These are phyloP conservation scores for Sitta europaea DNA, from an alignment of 2,113 vertebrate genomes.

Conservation along the genomic window DNA sequence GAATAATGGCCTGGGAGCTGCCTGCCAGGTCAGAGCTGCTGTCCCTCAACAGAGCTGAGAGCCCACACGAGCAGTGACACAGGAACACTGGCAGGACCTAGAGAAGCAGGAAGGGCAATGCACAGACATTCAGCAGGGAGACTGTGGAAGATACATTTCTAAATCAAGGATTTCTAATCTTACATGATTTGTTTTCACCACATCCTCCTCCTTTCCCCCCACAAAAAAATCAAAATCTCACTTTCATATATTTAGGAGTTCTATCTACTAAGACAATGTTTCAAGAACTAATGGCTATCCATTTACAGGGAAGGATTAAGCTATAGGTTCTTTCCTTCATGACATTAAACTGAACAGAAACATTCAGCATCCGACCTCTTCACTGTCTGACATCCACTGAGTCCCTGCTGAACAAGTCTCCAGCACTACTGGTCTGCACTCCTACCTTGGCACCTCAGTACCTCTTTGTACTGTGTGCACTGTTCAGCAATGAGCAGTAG, in stretches of 20 bases:
- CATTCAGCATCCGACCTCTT: background rate
- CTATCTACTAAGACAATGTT: background rate
- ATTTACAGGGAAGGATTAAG: background rate
- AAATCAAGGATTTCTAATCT: background rate
- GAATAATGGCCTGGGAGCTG: background rate
- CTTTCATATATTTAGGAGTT: background rate
- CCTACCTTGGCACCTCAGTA: background rate
- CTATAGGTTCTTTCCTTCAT: background rate
- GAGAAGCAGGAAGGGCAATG: background rate
- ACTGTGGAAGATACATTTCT: background rate
- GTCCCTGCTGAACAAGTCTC: background rate
- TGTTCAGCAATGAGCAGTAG: accelerated
- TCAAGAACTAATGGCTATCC: background rate
- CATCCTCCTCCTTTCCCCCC: accelerated
- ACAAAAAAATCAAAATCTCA: background rate
- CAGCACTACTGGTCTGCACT: background rate
- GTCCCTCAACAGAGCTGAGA: background rate
- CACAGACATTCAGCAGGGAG: background rate
- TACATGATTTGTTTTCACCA: background rate
- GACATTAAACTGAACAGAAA: background rate
- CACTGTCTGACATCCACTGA: background rate
- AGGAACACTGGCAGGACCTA: background rate
- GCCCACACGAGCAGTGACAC: background rate
- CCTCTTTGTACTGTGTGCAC: background rate
- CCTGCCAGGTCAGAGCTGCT: background rate